These are phyloP conservation scores for Neosilurus mollespiculum DNA, from an alignment of 2,797 vertebrate species.

Conservation along the genomic window DNA sequence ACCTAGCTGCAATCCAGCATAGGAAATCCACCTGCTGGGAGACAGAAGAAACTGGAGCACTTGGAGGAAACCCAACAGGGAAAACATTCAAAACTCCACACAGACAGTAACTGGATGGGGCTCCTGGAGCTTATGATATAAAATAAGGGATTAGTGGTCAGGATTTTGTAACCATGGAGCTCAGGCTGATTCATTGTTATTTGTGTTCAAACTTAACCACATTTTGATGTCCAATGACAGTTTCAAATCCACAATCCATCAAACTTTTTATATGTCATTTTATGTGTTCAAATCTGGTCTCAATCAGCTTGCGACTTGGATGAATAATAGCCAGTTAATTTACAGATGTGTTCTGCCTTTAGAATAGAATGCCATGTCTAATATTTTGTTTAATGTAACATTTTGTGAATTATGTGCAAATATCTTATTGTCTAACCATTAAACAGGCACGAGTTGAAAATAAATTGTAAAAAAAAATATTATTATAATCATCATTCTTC, in stretches of 20 bases:
- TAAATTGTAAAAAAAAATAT: too few species aligned
- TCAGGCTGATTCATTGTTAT: background rate
- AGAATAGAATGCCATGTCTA: background rate
- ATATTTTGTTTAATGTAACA: too few species aligned
- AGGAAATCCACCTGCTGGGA: too few species aligned
- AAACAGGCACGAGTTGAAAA: too few species aligned
- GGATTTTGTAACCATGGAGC: background rate
- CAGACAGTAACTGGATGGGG: background rate
- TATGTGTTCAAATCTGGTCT: background rate
- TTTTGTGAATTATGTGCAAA: too few species aligned
- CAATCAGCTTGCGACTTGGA: background rate
- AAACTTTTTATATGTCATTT: background rate
- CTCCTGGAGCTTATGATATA: background rate
- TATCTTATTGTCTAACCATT: too few species aligned
- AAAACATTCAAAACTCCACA: background rate
- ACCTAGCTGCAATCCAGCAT: background rate
- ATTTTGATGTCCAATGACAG: background rate
- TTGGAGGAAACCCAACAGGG: background rate
- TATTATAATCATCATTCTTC: too few species aligned
- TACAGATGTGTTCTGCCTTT: background rate
- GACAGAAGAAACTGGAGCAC: background rate
- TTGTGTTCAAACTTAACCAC: background rate
- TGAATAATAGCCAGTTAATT: background rate
- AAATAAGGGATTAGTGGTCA: background rate
- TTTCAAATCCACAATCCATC: background rate